phyloP scores from a whole-genome alignment of 2,797 vertebrate genomes.

The Clarias fuscus region DNA sequence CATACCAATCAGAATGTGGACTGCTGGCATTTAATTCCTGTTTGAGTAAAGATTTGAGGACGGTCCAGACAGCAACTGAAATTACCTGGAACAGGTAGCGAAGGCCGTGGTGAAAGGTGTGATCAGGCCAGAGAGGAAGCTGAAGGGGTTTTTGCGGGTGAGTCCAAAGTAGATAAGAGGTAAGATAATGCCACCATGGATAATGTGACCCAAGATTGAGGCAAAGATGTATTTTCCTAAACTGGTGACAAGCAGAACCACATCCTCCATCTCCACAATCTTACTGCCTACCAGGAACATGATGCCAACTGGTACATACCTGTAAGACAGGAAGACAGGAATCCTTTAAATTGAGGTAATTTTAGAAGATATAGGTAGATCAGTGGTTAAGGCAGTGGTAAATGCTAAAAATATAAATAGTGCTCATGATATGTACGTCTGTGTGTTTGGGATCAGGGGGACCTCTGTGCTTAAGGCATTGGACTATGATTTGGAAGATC shows the following conservation, averaged over 20 bases:
- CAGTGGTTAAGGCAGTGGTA: too few species aligned
- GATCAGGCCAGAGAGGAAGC: conserved; percentile 92
- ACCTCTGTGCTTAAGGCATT: too few species aligned
- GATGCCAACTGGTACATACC: conserved; percentile 97
- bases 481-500: too few species aligned
- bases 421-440: too few species aligned
- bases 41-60: neutral
- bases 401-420: too few species aligned
- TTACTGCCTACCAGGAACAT: conserved; percentile 98
- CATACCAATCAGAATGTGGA: neutral
- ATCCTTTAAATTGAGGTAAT: neutral
- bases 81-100: conserved; percentile 91
- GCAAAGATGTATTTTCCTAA: conserved; percentile 97
- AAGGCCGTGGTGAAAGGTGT: conserved; percentile 94
- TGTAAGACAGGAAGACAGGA: conserved; percentile 65
- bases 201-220: conserved; percentile 92
- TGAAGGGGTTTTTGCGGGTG: conserved; percentile 91
- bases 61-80: neutral
- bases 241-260: conserved; percentile 88
- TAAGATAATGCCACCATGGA: conserved; percentile 90
- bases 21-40: neutral
- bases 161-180: conserved; percentile 93
- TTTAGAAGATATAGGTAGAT: neutral
- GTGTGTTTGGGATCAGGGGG: too few species aligned
- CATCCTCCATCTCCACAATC: conserved; percentile 97